Conservation (phyloP, 2,888 invertebrate species). For the Lasioglossum pauxillum region DNA sequence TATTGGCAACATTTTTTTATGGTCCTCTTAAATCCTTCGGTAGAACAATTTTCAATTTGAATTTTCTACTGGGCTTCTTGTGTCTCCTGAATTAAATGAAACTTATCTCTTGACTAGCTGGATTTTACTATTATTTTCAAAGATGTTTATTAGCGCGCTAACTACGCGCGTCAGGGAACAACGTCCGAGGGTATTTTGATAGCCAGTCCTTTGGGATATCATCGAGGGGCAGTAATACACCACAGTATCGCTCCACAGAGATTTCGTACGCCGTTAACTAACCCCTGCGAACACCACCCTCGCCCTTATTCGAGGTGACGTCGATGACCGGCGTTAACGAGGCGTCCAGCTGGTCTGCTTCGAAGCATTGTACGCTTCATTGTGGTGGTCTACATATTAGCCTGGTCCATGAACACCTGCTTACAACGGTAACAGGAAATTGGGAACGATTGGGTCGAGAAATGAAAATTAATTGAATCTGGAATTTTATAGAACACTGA, state of each 20-base stretch:
- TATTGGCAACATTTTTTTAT: too few relatives aligned
- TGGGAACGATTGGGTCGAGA: not conserved
- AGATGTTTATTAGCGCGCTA: not conserved
- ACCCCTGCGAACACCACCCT: constrained; percentile 8
- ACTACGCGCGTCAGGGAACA: not conserved
- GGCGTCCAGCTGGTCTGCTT: constrained; percentile 18
- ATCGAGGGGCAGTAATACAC: constrained; percentile 31
- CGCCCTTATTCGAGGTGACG: constrained; percentile 20
- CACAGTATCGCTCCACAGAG: constrained; percentile 30
- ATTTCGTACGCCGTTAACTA: constrained; percentile 44
- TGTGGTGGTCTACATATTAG: not conserved
- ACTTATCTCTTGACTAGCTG: too few relatives aligned
- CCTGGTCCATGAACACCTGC: not conserved
- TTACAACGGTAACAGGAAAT: not conserved
- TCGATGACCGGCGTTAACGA: constrained; percentile 47
- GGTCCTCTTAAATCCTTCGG: too few relatives aligned
- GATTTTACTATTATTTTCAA: not conserved
- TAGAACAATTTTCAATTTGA: too few relatives aligned
- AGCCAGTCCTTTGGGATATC: constrained; percentile 20
- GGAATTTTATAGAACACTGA: too few relatives aligned
- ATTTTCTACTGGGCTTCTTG: too few relatives aligned
- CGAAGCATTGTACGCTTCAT: constrained; percentile 7
- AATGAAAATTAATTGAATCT: not conserved
- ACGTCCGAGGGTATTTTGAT: constrained; percentile 1
- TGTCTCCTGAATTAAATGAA: too few relatives aligned